A percentile compares a stretch with the other conserved stretches of the same genome.
Evolutionary conservation across 2,797 vertebrate species (phyloP).

Genomic region (Harpagifer antarcticus): DNA sequence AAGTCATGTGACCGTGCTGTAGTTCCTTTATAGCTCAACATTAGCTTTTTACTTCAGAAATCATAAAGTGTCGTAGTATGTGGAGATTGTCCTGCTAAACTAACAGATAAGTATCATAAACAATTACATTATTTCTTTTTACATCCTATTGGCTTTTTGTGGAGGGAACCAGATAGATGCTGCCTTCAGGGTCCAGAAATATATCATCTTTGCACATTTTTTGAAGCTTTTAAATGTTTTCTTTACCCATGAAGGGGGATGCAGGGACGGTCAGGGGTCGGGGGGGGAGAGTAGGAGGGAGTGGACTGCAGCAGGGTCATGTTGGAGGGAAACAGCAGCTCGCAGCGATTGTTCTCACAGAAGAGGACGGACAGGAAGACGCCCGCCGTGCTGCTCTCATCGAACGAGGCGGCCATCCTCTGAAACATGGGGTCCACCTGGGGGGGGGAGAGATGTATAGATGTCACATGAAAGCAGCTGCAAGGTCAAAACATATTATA

Average conservation of each 20-base stretch:
- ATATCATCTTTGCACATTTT: no score
- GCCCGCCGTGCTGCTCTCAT: conserved; percentile 91
- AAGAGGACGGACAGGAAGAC: conserved; percentile 91
- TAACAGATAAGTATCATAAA: no score
- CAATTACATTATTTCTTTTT: no score
- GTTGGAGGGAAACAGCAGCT: conserved; percentile 88
- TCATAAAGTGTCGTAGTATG: no score
- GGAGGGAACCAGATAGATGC: no score
- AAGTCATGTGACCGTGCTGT: no score
- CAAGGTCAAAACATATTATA: not conserved
- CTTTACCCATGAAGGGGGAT: conserved; percentile 85
- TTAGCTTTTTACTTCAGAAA: no score
- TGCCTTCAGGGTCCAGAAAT: no score
- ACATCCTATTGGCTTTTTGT: no score
- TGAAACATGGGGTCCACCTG: conserved; percentile 97
- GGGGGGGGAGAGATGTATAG: not conserved
- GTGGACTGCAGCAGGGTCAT: conserved; percentile 86
- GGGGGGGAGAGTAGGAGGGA: conserved; percentile 69
- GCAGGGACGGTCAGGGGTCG: conserved; percentile 75
- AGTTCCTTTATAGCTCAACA: no score
- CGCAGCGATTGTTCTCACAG: conserved; percentile 86
- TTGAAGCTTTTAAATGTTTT: not conserved
- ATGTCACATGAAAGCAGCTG: not conserved
- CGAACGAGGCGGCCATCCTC: conserved; percentile 89
- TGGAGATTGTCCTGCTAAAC: no score